These are phyloP conservation scores for Meloe dianella DNA, from an alignment of 2,888 invertebrate genomes.

Conservation along the genomic window DNA sequence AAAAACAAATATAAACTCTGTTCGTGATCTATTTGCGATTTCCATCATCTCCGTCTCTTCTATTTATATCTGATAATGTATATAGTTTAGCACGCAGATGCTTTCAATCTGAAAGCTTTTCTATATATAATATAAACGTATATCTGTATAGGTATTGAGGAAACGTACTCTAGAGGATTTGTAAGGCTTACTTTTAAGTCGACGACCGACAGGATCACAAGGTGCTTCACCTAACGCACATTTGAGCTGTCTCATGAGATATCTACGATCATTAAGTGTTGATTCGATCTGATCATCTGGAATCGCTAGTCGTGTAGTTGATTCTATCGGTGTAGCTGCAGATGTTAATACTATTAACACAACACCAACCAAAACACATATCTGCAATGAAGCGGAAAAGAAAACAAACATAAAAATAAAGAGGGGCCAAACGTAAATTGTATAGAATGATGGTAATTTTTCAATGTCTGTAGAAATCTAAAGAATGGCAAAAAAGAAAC, in stretches of 20 bases:
- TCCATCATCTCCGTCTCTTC: not conserved
- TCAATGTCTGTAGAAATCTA: not conserved
- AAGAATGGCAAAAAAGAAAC: not conserved
- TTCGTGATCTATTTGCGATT: not conserved
- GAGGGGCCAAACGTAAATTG: not conserved
- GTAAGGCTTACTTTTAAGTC: constrained; percentile 71
- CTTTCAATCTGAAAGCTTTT: constrained; percentile 13
- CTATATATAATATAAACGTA: not conserved
- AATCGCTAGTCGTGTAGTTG: constrained; percentile 58
- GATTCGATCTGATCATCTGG: constrained; percentile 72
- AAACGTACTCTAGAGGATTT: not conserved
- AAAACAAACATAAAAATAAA: not conserved
- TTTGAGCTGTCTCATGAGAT: constrained; percentile 73
- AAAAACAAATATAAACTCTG: not conserved
- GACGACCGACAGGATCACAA: constrained; percentile 75
- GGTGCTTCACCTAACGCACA: constrained; percentile 77
- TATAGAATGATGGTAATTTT: not conserved
- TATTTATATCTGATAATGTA: not conserved
- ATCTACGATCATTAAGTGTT: constrained; percentile 73
- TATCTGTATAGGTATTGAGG: not conserved
- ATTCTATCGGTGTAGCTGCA: constrained; percentile 21
- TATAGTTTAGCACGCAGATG: not conserved
- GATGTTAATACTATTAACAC: constrained; percentile 23
- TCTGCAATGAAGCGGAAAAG: constrained; percentile 26
- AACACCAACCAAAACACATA: constrained; percentile 33